Conservation (phyloP, 2,888 invertebrate species). For the Cephalotes varians region DNA sequence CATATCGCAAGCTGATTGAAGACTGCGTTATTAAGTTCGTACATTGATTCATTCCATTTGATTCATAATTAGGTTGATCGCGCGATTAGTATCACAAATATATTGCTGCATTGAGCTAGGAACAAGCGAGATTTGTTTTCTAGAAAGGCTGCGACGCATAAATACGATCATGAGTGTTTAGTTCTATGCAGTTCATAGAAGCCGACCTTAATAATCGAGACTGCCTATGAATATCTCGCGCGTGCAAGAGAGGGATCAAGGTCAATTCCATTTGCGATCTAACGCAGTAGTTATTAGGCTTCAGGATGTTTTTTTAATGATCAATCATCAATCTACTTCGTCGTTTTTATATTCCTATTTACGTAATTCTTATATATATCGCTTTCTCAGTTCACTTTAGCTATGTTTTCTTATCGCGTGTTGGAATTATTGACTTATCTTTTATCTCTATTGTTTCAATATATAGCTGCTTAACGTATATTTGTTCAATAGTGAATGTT, state of each 20-base stretch:
- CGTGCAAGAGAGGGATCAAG: slow-evolving; percentile 71
- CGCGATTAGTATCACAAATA: neutral
- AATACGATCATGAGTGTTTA: neutral
- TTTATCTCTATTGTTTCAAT: slow-evolving; percentile 1
- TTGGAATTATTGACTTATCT: slow-evolving; percentile 31
- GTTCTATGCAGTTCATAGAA: slow-evolving; percentile 62
- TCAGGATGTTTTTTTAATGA: slow-evolving; percentile 54
- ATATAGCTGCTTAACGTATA: slow-evolving; percentile 3
- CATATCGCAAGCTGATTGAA: neutral
- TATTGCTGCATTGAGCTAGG: neutral
- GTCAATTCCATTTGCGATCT: slow-evolving; percentile 69
- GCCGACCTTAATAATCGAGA: slow-evolving; percentile 69
- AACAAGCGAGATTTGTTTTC: slow-evolving; percentile 36
- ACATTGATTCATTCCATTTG: neutral
- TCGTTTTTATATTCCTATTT: slow-evolving; percentile 40
- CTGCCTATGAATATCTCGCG: slow-evolving; percentile 68
- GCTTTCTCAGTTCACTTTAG: slow-evolving; percentile 25
- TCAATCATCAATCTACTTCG: slow-evolving; percentile 18
- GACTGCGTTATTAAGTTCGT: neutral
- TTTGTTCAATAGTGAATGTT: neutral
- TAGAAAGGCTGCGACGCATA: slow-evolving; percentile 2
- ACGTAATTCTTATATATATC: slow-evolving; percentile 46
- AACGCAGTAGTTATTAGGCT: slow-evolving; percentile 62
- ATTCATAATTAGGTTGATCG: slow-evolving; percentile 2
- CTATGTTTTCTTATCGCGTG: slow-evolving; percentile 21